These are phyloP conservation scores for Epizoanthus stellaris DNA, from an alignment of 92 coral and sea anemone species.

Conservation along the genomic window DNA sequence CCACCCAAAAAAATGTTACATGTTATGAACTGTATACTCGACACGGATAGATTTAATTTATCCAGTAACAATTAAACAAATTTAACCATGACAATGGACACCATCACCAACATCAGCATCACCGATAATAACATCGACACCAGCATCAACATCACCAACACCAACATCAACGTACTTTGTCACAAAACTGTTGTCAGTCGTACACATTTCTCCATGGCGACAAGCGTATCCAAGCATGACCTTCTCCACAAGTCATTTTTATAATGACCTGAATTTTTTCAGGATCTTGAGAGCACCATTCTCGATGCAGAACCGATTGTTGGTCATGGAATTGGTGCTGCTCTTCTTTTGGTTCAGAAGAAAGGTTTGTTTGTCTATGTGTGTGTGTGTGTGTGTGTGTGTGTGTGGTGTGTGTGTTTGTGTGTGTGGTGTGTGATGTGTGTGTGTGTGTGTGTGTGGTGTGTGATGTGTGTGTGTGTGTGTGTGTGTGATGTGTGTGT, in stretches of 20 bases:
- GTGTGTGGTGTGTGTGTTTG: neutral
- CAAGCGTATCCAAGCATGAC: neutral
- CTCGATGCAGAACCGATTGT: slow-evolving; percentile 94
- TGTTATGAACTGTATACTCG: no score
- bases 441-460: no score
- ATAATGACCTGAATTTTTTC: neutral
- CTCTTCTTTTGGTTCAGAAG: slow-evolving; percentile 84
- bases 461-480: neutral
- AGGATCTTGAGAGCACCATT: slow-evolving; percentile 89
- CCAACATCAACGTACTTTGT: no score
- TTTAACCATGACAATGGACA: no score
- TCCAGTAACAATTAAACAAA: no score
- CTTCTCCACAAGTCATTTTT: neutral
- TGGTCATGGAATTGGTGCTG: slow-evolving; percentile 96
- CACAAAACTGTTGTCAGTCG: neutral
- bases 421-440: neutral
- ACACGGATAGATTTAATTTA: no score
- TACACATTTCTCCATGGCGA: neutral
- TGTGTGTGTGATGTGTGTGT: neutral
- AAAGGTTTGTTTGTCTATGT: slow-evolving; percentile 70
- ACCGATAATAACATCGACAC: no score
- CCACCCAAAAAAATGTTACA: no score
- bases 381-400: neutral
- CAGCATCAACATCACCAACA: no score
- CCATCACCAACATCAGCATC: no score